Evolutionary conservation across 2,113 vertebrate species (phyloP).

Genomic region (Rhodinocichla rosea): DNA sequence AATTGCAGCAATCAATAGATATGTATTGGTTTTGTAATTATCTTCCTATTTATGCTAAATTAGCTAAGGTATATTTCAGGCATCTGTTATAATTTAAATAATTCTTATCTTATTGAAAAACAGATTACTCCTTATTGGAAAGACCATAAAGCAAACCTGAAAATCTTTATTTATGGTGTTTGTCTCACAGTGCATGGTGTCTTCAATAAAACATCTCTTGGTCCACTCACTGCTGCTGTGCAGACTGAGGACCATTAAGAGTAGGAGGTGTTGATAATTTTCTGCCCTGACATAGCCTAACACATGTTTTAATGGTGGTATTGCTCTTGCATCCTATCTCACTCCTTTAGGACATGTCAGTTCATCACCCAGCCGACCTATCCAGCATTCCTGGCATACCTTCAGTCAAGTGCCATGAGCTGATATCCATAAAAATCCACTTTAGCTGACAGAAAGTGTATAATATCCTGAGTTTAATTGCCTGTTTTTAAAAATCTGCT

Average conservation of each 20-base stretch:
- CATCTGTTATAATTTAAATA: slow-evolving; percentile 12
- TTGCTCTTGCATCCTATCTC: slow-evolving; percentile 3
- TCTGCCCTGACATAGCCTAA: not conserved
- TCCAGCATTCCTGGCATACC: slow-evolving; percentile 43
- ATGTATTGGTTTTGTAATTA: not conserved
- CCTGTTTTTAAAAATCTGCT: not conserved
- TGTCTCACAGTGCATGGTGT: not conserved
- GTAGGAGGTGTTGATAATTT: not conserved
- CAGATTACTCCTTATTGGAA: not conserved
- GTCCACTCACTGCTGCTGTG: not conserved
- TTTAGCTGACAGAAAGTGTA: slow-evolving; percentile 6
- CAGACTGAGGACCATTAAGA: not conserved
- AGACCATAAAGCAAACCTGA: not conserved
- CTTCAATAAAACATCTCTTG: not conserved
- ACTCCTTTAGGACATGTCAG: slow-evolving; percentile 4
- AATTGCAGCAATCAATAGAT: not conserved
- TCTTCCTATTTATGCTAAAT: slow-evolving; percentile 6
- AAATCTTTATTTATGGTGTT: not conserved
- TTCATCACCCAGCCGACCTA: slow-evolving; percentile 11
- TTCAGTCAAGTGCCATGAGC: slow-evolving; percentile 2
- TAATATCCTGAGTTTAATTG: not conserved
- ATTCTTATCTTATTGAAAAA: slow-evolving; percentile 1
- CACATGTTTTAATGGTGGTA: not conserved
- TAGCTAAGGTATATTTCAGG: not conserved
- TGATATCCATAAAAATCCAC: slow-evolving; percentile 46